phyloP scores from a whole-genome alignment of 2,888 invertebrate species.

The Periphyllus acericola region DNA sequence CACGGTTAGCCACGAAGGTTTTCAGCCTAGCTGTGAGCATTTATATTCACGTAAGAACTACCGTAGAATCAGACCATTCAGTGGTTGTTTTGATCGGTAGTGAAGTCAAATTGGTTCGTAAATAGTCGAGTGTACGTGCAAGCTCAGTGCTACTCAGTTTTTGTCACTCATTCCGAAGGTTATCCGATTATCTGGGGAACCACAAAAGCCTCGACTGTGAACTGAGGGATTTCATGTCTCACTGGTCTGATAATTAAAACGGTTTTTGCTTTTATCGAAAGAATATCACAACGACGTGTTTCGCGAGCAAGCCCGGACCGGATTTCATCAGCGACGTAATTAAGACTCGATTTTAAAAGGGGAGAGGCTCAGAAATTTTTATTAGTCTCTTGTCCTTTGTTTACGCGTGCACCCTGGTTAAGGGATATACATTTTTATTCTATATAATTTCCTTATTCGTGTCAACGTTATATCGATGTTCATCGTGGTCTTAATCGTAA shows the following conservation, averaged over 20 bases:
- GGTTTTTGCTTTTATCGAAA: background rate
- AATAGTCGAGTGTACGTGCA: background rate
- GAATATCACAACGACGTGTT: background rate
- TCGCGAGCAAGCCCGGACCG: background rate
- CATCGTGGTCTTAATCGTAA: too few relatives aligned
- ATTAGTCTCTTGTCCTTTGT: too few relatives aligned
- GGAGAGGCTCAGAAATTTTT: too few relatives aligned
- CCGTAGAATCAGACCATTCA: background rate
- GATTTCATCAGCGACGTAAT: background rate
- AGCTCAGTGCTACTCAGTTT: background rate
- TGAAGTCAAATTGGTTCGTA: background rate
- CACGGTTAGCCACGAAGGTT: background rate
- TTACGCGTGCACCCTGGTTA: too few relatives aligned
- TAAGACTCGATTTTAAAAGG: too few relatives aligned
- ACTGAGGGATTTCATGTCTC: background rate
- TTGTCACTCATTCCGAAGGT: background rate
- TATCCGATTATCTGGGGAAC: background rate
- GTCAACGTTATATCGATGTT: too few relatives aligned
- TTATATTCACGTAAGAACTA: background rate
- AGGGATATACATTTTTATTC: too few relatives aligned
- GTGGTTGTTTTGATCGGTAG: background rate
- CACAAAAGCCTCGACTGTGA: background rate
- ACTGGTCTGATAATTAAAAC: background rate
- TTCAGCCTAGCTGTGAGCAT: background rate
- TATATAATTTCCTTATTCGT: too few relatives aligned